Percentiles rank a stretch among this genome's conserved stretches.
Evolutionary conservation across 2,113 vertebrate genomes (phyloP).

Genomic region (Carassius auratus): DNA sequence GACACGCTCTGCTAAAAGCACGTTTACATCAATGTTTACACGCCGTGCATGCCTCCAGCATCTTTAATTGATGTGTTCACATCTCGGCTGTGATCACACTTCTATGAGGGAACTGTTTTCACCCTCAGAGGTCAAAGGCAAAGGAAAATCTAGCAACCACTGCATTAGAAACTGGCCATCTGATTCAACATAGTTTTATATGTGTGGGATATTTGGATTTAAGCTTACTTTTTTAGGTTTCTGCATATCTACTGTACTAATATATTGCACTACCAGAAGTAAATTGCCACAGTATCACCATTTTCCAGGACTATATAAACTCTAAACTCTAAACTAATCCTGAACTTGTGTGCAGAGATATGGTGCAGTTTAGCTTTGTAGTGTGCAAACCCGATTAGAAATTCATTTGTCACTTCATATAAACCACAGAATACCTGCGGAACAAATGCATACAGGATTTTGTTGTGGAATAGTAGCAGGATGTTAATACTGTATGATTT

Average conservation of each 20-base stretch:
- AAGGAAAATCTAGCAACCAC: not conserved
- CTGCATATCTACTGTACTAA: not conserved
- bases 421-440: not conserved
- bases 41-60: constrained; percentile 45
- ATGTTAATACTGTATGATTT: not conserved
- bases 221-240: not conserved
- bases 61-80: constrained; percentile 48
- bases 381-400: not conserved
- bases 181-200: not conserved
- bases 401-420: not conserved
- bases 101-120: constrained; percentile 29
- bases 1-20: constrained; percentile 41
- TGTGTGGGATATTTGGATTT: not conserved
- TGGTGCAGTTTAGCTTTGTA: not conserved
- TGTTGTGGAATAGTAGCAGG: not conserved
- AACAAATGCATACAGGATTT: not conserved
- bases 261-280: not conserved
- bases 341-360: not conserved
- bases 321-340: not conserved
- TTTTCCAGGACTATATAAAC: not conserved
- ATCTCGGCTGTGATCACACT: constrained; percentile 29
- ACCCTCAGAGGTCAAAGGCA: not conserved
- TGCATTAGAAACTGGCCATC: not conserved
- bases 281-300: not conserved
- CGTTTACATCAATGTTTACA: constrained; percentile 51